Evolutionary conservation across 2,797 vertebrate genomes (phyloP).

Genomic region (Tapera naevia): DNA sequence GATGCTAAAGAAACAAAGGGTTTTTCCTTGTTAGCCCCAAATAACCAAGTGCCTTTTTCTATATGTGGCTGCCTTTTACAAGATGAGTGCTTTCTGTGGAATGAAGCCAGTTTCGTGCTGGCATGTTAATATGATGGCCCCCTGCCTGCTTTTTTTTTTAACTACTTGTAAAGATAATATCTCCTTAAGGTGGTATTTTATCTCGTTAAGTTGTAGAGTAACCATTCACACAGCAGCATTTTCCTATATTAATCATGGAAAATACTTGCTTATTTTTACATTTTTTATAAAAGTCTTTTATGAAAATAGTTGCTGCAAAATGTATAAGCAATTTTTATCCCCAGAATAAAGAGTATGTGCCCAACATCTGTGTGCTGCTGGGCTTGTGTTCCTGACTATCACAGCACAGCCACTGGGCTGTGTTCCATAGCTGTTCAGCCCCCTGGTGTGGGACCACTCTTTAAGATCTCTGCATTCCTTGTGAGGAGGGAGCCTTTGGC

Average conservation of each 20-base stretch:
- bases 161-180: conserved; percentile 69
- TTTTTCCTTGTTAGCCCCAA: conserved; percentile 12
- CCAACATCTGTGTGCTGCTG: not conserved
- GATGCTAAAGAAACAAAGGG: conserved; percentile 46
- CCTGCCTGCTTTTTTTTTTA: conserved; percentile 57
- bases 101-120: conserved; percentile 12
- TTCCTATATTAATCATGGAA: conserved; percentile 74
- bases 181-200: conserved; percentile 68
- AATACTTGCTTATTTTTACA: conserved; percentile 78
- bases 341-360: conserved; percentile 66
- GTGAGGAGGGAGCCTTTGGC: not conserved
- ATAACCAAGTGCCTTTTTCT: conserved; percentile 67
- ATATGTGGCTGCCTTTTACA: conserved; percentile 38
- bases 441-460: accelerated
- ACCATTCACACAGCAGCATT: conserved; percentile 75
- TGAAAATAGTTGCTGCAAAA: conserved; percentile 70
- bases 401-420: accelerated
- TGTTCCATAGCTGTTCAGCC: not conserved
- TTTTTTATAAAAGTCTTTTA: conserved; percentile 72
- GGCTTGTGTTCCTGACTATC: not conserved
- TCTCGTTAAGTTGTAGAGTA: conserved; percentile 68
- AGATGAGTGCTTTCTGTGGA: conserved; percentile 43
- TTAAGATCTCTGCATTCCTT: accelerated
- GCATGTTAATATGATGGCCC: conserved; percentile 34
- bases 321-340: conserved; percentile 70